Evolutionary conservation across 2,113 vertebrate species (phyloP), one percentile per base, ranked within the genome.

Genomic region (Chaenocephalus aceratus): DNA sequence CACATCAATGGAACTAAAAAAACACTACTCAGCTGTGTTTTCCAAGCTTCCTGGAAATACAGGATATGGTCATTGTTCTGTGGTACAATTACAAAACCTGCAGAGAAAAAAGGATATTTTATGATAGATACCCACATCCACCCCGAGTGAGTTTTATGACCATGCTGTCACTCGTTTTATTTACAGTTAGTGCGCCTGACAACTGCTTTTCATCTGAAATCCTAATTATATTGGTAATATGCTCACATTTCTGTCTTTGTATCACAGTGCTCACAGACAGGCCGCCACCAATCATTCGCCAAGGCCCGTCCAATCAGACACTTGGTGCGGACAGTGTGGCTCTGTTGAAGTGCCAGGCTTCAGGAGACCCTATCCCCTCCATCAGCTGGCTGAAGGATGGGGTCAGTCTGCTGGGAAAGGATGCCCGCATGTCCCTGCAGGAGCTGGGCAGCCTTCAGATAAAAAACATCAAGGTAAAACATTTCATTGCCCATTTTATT

Each of bases 361-460:
- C 97, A 0, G 98, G 98, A 0, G 97, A 99, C 54, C 98, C 98
- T 21, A 96, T 97, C 85, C 98, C 98, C 73, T 95, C 96, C 69
- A 95, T 99, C 94, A 97, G 97, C 95, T 99, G 98, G 98, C 92
- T 99, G 75, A 99, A 99, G 89, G 98, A 99, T 51, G 98, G 98
- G 34, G 94, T 97, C 89, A 97, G 96, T 86, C 97, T 99, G 78
- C 94, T 98, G 91, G 96, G 96, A 46, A 96, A 97, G 93, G 97
- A 99, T 87, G 79, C 97, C 16, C 96, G 98, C 58, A 96, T 96
- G 79, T 97, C 96, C 7, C 95, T 99, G 45, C 97, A 97, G 89
- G 97, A 98, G 46, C 95, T 97, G 88, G 98, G 98, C 16, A 98
- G 97, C 0, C 91, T 99, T 51, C 97, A 98, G 91, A 99, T 99